These are phyloP conservation scores for Fopius arisanus DNA, from an alignment of 1,140 invertebrate species.

Conservation along the genomic window DNA sequence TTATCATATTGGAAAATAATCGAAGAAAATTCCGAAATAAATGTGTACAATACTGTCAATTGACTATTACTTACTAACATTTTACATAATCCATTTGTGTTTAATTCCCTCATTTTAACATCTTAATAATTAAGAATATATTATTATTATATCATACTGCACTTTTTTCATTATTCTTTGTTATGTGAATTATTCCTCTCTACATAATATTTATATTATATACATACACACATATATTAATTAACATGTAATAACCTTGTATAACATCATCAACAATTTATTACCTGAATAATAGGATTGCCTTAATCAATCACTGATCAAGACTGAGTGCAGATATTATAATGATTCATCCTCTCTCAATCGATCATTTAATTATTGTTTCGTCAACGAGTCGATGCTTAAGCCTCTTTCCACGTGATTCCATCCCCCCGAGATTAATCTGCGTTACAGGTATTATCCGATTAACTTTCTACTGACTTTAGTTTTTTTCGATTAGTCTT, in stretches of 20 bases:
- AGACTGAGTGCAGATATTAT: slow-evolving; percentile 17
- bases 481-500: slow-evolving; percentile 12
- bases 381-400: slow-evolving; percentile 1
- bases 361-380: slow-evolving; percentile 12
- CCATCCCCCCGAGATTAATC: slow-evolving; percentile 28
- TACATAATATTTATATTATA: slow-evolving; percentile 47
- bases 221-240: slow-evolving; percentile 50
- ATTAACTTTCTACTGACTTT: slow-evolving; percentile 17
- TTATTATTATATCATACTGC: slow-evolving; percentile 35
- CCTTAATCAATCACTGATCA: slow-evolving; percentile 16
- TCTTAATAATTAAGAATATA: slow-evolving; percentile 36
- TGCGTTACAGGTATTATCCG: slow-evolving; percentile 40
- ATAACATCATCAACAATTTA: slow-evolving; percentile 27
- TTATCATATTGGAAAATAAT: background rate
- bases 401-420: background rate
- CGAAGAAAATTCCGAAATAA: background rate
- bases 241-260: slow-evolving; percentile 36
- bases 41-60: slow-evolving; percentile 44
- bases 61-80: slow-evolving; percentile 29
- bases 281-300: slow-evolving; percentile 18
- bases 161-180: slow-evolving; percentile 4
- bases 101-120: slow-evolving; percentile 41
- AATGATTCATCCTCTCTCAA: background rate
- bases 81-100: slow-evolving; percentile 42
- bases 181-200: slow-evolving; percentile 24